Conservation (phyloP, 2,888 invertebrate genomes). For the Drosophila limbata region DNA sequence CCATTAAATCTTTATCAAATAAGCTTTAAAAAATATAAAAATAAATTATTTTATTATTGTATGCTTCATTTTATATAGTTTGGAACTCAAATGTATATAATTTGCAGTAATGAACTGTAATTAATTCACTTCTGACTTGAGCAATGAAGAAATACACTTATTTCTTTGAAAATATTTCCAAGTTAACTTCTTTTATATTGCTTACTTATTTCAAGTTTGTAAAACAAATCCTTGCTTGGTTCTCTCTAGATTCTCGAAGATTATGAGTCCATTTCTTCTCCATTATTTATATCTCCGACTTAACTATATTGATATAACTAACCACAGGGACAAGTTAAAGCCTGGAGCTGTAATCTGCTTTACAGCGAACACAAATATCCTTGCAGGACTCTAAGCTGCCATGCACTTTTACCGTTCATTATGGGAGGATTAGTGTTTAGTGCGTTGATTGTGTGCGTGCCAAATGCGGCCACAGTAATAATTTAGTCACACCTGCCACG, state of each 20-base stretch:
- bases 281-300: constrained; percentile 13
- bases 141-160: neutral
- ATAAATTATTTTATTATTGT: too few species aligned
- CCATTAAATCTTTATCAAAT: too few species aligned
- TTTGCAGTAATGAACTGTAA: too few species aligned
- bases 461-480: constrained; percentile 24
- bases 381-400: neutral
- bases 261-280: neutral
- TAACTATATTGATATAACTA: neutral
- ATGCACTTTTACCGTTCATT: constrained; percentile 14
- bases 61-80: neutral
- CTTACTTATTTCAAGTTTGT: neutral
- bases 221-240: too few species aligned
- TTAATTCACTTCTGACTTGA: neutral
- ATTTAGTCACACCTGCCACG: constrained; percentile 38
- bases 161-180: neutral
- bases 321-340: neutral
- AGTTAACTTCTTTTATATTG: neutral
- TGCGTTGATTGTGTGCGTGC: constrained; percentile 53
- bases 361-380: constrained; percentile 6
- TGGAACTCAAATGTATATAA: too few species aligned
- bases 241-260: neutral
- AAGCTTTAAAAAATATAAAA: too few species aligned
- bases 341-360: constrained; percentile 3
- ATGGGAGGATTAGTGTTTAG: constrained; percentile 9